Conservation (phyloP, 2,797 vertebrate genomes). For the Serranus cabrilla region DNA sequence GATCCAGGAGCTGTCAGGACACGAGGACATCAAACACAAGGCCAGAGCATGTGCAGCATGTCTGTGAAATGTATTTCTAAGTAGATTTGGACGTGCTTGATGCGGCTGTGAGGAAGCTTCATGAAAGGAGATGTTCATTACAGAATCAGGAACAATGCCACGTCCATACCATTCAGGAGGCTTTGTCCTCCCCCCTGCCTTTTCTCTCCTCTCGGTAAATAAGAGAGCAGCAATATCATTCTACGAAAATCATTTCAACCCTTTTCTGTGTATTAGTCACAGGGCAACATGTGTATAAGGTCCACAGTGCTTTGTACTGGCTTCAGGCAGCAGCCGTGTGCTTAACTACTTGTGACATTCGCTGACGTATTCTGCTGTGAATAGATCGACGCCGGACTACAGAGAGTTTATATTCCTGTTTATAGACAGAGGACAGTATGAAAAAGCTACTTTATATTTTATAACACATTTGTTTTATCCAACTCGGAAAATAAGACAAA, state of each 20-base stretch:
- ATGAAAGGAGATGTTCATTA: slow-evolving; percentile 43
- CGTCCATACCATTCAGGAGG: slow-evolving; percentile 3
- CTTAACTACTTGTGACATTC: slow-evolving; percentile 2
- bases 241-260: not conserved
- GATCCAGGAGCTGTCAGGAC: slow-evolving; percentile 56
- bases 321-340: slow-evolving; percentile 7
- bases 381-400: not conserved
- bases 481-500: not conserved
- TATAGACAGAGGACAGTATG: not conserved
- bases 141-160: slow-evolving; percentile 36
- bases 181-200: slow-evolving; percentile 29
- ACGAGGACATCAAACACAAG: slow-evolving; percentile 56
- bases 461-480: not conserved
- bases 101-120: slow-evolving; percentile 7
- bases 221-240: slow-evolving; percentile 22
- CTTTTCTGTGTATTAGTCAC: slow-evolving; percentile 9
- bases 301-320: slow-evolving; percentile 13
- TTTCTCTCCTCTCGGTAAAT: slow-evolving; percentile 21
- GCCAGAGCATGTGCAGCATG: slow-evolving; percentile 44
- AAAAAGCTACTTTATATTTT: not conserved
- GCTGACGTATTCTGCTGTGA: slow-evolving; percentile 9
- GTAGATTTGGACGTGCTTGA: slow-evolving; percentile 40
- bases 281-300: not conserved
- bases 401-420: not conserved
- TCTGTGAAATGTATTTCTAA: slow-evolving; percentile 45